Evolutionary conservation across 1,140 invertebrate species (phyloP).

Genomic region (Drosophila bocqueti): DNA sequence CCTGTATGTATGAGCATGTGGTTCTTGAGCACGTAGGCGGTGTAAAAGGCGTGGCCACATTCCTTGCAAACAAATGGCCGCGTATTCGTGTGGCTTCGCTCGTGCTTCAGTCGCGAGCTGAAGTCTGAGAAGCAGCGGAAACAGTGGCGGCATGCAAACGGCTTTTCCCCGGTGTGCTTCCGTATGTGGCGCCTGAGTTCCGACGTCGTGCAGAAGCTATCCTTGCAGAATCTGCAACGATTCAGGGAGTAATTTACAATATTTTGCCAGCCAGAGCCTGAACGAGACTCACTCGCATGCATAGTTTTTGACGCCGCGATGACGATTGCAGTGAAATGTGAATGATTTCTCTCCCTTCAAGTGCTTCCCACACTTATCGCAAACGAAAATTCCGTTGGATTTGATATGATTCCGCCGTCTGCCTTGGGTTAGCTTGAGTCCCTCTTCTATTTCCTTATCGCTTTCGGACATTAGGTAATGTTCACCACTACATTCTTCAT

Average conservation of each 20-base stretch:
- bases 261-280: not conserved
- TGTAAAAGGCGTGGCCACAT: constrained; percentile 87
- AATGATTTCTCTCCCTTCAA: constrained; percentile 49
- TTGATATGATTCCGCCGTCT: not conserved
- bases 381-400: constrained; percentile 34
- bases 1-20: constrained; percentile 70
- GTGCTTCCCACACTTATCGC: constrained; percentile 63
- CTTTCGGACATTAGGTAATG: not conserved
- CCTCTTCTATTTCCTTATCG: not conserved
- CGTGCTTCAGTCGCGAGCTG: constrained; percentile 61
- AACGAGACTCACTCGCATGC: constrained; percentile 41
- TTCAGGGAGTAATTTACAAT: not conserved
- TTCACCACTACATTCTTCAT: not conserved
- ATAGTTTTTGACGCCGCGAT: constrained; percentile 60
- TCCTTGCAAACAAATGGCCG: constrained; percentile 86
- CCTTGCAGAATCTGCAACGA: constrained; percentile 52
- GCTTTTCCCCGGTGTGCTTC: constrained; percentile 58
- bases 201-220: constrained; percentile 62
- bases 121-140: constrained; percentile 63
- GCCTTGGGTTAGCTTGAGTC: too few species aligned
- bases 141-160: constrained; percentile 59
- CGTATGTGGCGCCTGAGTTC: constrained; percentile 64
- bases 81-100: constrained; percentile 86
- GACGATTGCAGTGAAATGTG: constrained; percentile 54
- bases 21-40: constrained; percentile 73